Evolutionary conservation across 1,140 invertebrate genomes (phyloP), one percentile per base, ranked within the genome.

Genomic region (Pseudomyrmex pallidus): DNA sequence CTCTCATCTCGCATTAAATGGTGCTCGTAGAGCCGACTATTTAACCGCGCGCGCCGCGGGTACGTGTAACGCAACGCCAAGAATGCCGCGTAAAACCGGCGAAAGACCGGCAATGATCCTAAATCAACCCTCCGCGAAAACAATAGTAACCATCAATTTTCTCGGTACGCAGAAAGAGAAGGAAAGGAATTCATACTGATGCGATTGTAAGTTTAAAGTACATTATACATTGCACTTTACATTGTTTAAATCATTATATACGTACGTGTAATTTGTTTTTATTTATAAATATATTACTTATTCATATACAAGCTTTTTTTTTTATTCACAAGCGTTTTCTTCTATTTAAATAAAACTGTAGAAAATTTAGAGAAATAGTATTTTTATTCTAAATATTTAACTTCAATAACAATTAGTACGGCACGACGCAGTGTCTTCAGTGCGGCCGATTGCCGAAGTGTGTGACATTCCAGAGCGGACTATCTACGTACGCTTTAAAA

Each of bases 1-100:
- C 46, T 78, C 66, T 78, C 20, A 20, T 68, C 44, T 25, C 17
- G 50, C 59, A 67, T 87, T 82, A 82, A 87, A 87, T 64, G 83
- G 46, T 46, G n/a, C 70, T 87, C 76, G 70, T 82, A 83, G 54
- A 67, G 78, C 56, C 56, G 68, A 50, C 56, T 70, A 76, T 35
- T 57, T 59, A 84, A 84, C 62, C 66, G 22, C 66, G n/a, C 35
- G 35, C 66, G n/a, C 20, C n/a, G 48, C 44, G 44, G 12, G 50
- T 35, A 35, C 17, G 54, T 56, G 48, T 35, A 46, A 76, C 50
- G 76, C 66, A 48, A 70, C 17, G 54, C 35, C 17, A 35, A 80
- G 66, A 80, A 72, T 80, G 56, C 66, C 56, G 12, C 15, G 76
- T 48, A 66, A 80, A 20, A n/a, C n/a, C 15, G 59, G 22, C 25